Conservation (phyloP, 2,797 vertebrate species). For the Petrocephalus schoutedeni region DNA sequence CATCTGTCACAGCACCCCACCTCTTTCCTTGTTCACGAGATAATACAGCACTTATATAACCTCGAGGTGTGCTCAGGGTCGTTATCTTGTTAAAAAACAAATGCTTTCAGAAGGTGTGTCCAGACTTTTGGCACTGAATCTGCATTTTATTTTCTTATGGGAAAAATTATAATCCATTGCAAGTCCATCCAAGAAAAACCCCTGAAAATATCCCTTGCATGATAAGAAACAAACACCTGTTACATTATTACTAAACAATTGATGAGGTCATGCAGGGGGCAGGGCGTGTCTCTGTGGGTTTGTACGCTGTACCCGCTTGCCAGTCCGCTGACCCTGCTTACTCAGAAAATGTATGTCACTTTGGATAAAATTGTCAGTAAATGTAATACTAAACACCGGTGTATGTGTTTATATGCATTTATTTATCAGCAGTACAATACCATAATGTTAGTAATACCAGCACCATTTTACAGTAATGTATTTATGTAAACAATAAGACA, state of each 20-base stretch:
- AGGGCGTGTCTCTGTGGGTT: neutral
- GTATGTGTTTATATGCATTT: neutral
- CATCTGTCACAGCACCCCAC: neutral
- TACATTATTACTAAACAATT: neutral
- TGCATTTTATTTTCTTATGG: neutral
- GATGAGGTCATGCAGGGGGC: neutral
- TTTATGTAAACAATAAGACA: neutral
- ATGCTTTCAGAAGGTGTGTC: conserved; percentile 2
- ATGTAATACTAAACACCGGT: neutral
- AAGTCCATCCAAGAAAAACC: neutral
- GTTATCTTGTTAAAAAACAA: neutral
- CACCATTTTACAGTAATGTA: neutral
- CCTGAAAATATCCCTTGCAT: neutral
- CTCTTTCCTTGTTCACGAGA: neutral
- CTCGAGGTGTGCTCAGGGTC: neutral
- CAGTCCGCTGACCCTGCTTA: neutral
- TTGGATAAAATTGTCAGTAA: neutral
- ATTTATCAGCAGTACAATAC: neutral
- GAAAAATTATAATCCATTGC: neutral
- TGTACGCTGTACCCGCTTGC: too few species aligned
- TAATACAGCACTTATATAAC: neutral
- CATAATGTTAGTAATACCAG: neutral
- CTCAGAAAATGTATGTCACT: neutral
- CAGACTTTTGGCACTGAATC: neutral
- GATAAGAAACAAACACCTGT: neutral